Conservation (phyloP, 2,113 vertebrate genomes). For the Hepsetus odoe region DNA sequence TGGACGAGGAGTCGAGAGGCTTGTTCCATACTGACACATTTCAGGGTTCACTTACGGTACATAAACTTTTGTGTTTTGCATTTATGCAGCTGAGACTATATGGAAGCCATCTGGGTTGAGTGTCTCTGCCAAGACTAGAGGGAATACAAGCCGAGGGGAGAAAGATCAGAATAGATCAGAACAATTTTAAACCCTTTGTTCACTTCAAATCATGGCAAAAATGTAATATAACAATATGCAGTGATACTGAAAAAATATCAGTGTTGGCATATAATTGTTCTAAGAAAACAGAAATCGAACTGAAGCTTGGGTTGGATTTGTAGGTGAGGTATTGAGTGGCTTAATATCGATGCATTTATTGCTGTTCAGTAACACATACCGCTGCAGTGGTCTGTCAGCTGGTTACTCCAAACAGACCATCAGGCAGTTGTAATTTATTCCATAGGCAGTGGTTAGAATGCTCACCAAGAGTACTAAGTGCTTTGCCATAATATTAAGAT, state of each 20-base stretch:
- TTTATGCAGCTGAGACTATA: constrained; percentile 21
- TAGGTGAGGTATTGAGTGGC: too few species aligned
- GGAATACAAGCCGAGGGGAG: not conserved
- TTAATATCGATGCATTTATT: too few species aligned
- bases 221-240: not conserved
- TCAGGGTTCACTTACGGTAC: not conserved
- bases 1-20: constrained; percentile 7
- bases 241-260: not conserved
- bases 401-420: too few species aligned
- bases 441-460: too few species aligned
- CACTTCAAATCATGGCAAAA: not conserved
- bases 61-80: constrained; percentile 25
- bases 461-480: too few species aligned
- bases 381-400: too few species aligned
- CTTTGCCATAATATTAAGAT: too few species aligned
- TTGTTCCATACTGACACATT: constrained; percentile 11
- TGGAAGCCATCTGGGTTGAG: constrained; percentile 31
- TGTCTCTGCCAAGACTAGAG: not conserved
- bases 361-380: too few species aligned
- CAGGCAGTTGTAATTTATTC: too few species aligned
- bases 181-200: not conserved
- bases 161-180: not conserved
- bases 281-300: not conserved
- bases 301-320: not conserved
- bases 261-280: not conserved